Evolutionary conservation across 2,888 invertebrate genomes (phyloP).

Genomic region (Galerucella calmariensis): DNA sequence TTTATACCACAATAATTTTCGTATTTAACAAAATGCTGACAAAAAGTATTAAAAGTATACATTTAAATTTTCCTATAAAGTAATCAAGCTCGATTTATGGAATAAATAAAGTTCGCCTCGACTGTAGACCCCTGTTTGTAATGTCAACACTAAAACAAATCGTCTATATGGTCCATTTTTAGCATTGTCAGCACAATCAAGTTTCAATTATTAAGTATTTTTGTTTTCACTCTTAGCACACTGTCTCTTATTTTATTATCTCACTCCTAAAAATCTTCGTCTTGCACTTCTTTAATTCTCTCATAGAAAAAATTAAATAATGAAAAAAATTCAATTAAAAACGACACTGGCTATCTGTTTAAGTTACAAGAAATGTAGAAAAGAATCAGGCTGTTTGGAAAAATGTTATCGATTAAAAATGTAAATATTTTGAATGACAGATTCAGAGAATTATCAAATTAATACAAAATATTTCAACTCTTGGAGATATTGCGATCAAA

Average conservation of each 20-base stretch:
- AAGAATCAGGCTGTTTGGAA: neutral
- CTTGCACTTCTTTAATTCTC: slow-evolving; percentile 52
- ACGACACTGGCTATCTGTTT: slow-evolving; percentile 48
- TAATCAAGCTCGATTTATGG: neutral
- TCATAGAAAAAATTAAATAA: slow-evolving; percentile 53
- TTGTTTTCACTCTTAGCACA: slow-evolving; percentile 40
- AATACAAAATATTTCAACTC: no score
- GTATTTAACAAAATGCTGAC: neutral
- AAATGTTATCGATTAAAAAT: neutral
- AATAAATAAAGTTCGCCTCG: slow-evolving; percentile 14
- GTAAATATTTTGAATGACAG: neutral
- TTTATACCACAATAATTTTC: neutral
- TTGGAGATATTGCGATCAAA: no score
- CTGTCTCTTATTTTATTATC: slow-evolving; percentile 40
- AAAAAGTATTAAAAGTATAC: neutral
- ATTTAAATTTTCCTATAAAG: neutral
- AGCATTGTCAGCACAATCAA: slow-evolving; percentile 49
- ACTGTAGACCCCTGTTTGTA: slow-evolving; percentile 34
- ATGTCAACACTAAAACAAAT: slow-evolving; percentile 41
- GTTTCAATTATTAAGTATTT: slow-evolving; percentile 35
- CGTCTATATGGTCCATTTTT: slow-evolving; percentile 42
- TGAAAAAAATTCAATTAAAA: slow-evolving; percentile 43
- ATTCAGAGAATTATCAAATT: no score
- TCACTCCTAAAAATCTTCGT: slow-evolving; percentile 46
- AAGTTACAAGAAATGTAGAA: slow-evolving; percentile 26